phyloP scores from a whole-genome alignment of 1,140 invertebrate species.

The Melipona quadrifasciata region DNA sequence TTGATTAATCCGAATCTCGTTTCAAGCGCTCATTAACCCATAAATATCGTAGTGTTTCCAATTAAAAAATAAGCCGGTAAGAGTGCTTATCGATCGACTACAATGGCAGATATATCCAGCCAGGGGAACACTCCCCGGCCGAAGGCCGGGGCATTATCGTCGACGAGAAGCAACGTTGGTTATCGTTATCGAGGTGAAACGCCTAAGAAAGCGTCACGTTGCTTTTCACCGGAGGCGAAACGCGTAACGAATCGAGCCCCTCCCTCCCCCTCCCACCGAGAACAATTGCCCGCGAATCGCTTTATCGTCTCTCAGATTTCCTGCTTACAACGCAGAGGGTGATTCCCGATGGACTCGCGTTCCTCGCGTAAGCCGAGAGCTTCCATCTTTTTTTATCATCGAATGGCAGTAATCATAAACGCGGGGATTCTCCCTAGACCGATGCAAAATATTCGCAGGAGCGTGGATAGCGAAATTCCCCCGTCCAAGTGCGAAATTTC shows the following conservation, averaged over 20 bases:
- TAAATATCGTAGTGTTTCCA: background rate
- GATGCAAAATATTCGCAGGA: background rate
- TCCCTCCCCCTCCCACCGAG: background rate
- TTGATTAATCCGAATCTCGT: background rate
- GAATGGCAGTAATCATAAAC: background rate
- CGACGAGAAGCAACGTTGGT: background rate
- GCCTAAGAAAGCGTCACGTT: slow-evolving; percentile 37
- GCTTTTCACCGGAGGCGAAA: slow-evolving; percentile 36
- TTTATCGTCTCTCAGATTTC: slow-evolving; percentile 50
- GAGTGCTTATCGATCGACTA: background rate
- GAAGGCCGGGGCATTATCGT: background rate
- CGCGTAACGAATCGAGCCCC: slow-evolving; percentile 39
- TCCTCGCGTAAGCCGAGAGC: background rate
- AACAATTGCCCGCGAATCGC: slow-evolving; percentile 25
- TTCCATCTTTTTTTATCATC: too few species aligned
- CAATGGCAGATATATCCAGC: background rate
- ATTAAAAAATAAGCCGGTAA: background rate
- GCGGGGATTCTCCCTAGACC: background rate
- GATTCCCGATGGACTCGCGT: slow-evolving; percentile 11
- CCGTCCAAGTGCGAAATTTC: background rate
- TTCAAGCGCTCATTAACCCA: background rate
- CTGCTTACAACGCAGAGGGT: slow-evolving; percentile 6
- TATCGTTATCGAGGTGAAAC: slow-evolving; percentile 47
- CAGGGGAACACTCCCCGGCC: background rate
- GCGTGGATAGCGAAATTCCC: background rate